Percentiles rank a stretch among this genome's conserved stretches.
These are phyloP conservation scores for Gadus macrocephalus DNA, from an alignment of 2,113 vertebrate species.

Conservation along the genomic window DNA sequence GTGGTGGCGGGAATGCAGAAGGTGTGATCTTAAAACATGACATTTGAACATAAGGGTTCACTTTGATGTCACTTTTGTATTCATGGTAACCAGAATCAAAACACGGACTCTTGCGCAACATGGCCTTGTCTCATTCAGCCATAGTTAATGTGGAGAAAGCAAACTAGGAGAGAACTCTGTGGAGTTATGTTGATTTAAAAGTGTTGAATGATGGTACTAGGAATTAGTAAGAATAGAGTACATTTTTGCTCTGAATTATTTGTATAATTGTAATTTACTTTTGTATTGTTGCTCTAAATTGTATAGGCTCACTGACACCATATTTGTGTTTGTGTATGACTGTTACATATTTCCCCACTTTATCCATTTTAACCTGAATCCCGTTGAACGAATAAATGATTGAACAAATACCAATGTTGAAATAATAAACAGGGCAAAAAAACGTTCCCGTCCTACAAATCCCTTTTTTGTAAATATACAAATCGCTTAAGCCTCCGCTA, in stretches of 20 bases:
- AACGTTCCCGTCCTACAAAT: not conserved
- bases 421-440: not conserved
- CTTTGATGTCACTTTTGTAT: too few relatives aligned
- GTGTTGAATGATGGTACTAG: too few relatives aligned
- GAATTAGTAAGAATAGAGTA: too few relatives aligned
- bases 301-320: not conserved
- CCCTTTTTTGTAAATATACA: not conserved
- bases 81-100: not conserved
- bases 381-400: not conserved
- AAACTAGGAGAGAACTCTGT: too few relatives aligned
- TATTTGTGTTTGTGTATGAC: not conserved
- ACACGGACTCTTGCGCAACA: not conserved
- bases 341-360: not conserved
- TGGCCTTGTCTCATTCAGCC: too few relatives aligned
- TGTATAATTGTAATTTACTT: too few relatives aligned
- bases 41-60: not conserved
- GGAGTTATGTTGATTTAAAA: too few relatives aligned
- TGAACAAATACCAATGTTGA: not conserved
- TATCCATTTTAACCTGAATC: not conserved
- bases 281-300: too few relatives aligned
- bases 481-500: not conserved
- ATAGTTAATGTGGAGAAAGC: too few relatives aligned
- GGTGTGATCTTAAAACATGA: not conserved
- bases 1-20: constrained; percentile 19
- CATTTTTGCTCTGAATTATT: too few relatives aligned